A percentile compares a stretch with the other conserved stretches of the same genome.
These are phyloP conservation scores for Hypselothyrea guttata DNA, from an alignment of 2,888 invertebrate genomes.

Conservation along the genomic window DNA sequence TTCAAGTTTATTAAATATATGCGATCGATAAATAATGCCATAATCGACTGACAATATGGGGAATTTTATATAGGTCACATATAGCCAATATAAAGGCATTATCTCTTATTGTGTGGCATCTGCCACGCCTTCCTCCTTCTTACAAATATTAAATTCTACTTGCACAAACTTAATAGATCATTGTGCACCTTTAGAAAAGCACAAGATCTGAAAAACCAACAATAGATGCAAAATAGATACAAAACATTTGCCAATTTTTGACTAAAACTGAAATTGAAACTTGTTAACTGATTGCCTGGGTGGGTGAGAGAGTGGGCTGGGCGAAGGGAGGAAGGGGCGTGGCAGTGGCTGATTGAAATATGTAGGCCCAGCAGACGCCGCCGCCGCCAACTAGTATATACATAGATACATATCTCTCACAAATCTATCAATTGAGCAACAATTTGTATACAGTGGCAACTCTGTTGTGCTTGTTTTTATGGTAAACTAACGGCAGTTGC, in stretches of 20 bases:
- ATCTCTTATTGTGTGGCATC: too few species aligned
- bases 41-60: too few species aligned
- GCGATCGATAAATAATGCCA: too few species aligned
- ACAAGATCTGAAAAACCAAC: background rate
- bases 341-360: slow-evolving; percentile 5
- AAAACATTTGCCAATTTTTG: slow-evolving; percentile 52
- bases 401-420: slow-evolving; percentile 38
- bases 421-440: slow-evolving; percentile 52
- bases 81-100: too few species aligned
- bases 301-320: background rate
- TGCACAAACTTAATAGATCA: too few species aligned
- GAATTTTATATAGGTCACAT: too few species aligned
- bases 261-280: too few species aligned
- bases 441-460: slow-evolving; percentile 61
- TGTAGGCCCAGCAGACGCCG: slow-evolving; percentile 34
- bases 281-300: slow-evolving; percentile 23
- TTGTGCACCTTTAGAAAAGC: too few species aligned
- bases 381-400: too few species aligned
- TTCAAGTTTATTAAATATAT: too few species aligned
- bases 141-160: too few species aligned
- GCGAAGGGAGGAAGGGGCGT: background rate
- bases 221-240: background rate
- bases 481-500: slow-evolving; percentile 54
- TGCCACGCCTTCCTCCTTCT: too few species aligned
- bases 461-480: slow-evolving; percentile 33